Evolutionary conservation across 1,140 invertebrate genomes (phyloP), one percentile per base, ranked within the genome.

Genomic region (Aphelinus certus): DNA sequence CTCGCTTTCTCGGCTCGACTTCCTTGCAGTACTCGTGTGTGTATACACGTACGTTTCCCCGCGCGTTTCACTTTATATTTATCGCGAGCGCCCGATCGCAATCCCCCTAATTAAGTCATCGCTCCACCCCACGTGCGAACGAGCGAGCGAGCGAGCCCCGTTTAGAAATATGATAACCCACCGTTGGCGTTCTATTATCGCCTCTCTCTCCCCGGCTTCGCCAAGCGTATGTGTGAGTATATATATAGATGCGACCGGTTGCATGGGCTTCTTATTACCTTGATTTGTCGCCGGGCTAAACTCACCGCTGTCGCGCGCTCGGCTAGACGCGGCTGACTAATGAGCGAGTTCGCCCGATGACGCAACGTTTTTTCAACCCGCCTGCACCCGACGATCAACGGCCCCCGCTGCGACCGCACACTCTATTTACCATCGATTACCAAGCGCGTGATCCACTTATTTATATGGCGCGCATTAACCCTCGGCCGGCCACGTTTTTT

Each of bases 91-190:
- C 58, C 7, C 7, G 9, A 55, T 56, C 45, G 49, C 42, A 51
- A 65, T 48, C 9, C 63, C 26, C n/a, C 46, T 66, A 66, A 66
- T 66, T 66, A 56, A 66, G 64, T 5, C 64, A 45, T 66, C 51
- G 64, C 7, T 26, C 6, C 9, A 2, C 46, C 0, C 3, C 7
- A 9, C 45, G 26, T 0, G 26, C 26, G 26, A 26, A 0, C 26
- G 26, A 26, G 26, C 26, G 26, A 26, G 26, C 26, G 26, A 26
- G 26, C 26, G 26, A 26, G 7, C 61, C 2, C 43, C 5, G 45
- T 51, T 45, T 6, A 46, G 64, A 66, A 66, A 56, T 66, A 56
- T 46, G 64, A 66, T 56, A 66, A 66, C 42, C 64, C 3, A 10
- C 42, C 10, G 64, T 66, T 66, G 56, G 64, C 9, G 45, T 56